phyloP scores from a whole-genome alignment of 2,113 vertebrate genomes.

The Pongo abelii region DNA sequence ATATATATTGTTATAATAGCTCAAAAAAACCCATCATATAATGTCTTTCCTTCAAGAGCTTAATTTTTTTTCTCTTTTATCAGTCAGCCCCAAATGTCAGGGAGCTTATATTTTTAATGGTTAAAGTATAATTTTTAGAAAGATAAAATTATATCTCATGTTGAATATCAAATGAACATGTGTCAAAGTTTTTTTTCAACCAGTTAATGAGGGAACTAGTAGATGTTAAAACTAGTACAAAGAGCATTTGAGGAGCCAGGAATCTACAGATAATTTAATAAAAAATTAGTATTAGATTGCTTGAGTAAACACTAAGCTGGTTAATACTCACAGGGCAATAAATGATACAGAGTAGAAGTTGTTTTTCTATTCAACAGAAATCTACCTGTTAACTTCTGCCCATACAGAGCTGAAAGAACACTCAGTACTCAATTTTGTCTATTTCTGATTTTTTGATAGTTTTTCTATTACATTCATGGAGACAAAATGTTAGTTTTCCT shows the following conservation, averaged over 20 bases:
- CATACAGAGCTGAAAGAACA: background rate
- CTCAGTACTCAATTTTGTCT: background rate
- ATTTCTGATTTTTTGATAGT: background rate
- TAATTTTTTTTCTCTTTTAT: background rate
- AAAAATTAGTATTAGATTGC: background rate
- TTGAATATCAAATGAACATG: background rate
- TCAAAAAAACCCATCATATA: background rate
- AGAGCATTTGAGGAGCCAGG: background rate
- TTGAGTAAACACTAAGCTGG: background rate
- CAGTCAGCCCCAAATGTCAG: no score
- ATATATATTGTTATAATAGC: background rate
- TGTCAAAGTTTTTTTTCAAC: constrained; percentile 13
- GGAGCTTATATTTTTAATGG: constrained; percentile 3
- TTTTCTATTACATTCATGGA: background rate
- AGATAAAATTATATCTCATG: background rate
- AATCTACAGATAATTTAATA: background rate
- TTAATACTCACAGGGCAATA: background rate
- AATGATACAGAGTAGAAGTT: background rate
- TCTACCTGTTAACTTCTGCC: background rate
- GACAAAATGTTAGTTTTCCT: background rate
- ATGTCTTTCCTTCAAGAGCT: background rate
- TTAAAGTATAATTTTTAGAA: constrained; percentile 34
- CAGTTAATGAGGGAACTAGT: background rate
- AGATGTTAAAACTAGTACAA: background rate
- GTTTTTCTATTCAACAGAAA: background rate